Conservation (phyloP, 2,797 vertebrate species). For the Danio tinwini region DNA sequence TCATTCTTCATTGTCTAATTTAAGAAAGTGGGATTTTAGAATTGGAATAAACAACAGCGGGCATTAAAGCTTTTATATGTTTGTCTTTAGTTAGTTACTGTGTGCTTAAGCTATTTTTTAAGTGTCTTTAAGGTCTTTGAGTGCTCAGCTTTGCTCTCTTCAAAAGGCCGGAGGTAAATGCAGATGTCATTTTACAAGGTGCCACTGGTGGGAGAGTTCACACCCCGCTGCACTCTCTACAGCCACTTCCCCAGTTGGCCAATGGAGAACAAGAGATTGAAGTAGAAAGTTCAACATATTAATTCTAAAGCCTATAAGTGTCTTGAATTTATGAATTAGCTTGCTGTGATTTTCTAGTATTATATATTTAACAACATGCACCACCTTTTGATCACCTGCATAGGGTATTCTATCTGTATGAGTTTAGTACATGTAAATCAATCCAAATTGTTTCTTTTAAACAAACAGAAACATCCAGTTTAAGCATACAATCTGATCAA, state of each 20-base stretch:
- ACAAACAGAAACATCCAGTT: background rate
- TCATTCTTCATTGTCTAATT: background rate
- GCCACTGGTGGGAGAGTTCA: conserved; percentile 60
- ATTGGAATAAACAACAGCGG: background rate
- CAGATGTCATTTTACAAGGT: conserved; percentile 62
- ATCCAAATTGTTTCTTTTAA: conserved; percentile 14
- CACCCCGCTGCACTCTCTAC: conserved; percentile 56
- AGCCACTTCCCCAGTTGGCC: conserved; percentile 54
- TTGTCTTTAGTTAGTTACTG: conserved; percentile 25
- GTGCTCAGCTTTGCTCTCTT: conserved; percentile 50
- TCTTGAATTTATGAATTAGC: background rate
- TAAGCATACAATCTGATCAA: conserved; percentile 5
- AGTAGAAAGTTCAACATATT: conserved; percentile 10
- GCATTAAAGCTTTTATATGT: conserved; percentile 3
- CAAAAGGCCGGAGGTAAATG: conserved; percentile 56
- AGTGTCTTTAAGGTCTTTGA: conserved; percentile 49
- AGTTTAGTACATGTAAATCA: conserved; percentile 31
- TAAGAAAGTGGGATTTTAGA: background rate
- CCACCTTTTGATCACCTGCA: background rate
- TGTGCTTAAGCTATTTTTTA: conserved; percentile 40
- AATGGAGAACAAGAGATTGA: conserved; percentile 43
- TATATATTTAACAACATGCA: background rate
- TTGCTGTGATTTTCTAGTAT: background rate
- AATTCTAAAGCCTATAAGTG: background rate
- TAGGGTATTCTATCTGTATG: conserved; percentile 9